Conservation (phyloP, 2,888 invertebrate species). For the Torymus aiolomorphi region DNA sequence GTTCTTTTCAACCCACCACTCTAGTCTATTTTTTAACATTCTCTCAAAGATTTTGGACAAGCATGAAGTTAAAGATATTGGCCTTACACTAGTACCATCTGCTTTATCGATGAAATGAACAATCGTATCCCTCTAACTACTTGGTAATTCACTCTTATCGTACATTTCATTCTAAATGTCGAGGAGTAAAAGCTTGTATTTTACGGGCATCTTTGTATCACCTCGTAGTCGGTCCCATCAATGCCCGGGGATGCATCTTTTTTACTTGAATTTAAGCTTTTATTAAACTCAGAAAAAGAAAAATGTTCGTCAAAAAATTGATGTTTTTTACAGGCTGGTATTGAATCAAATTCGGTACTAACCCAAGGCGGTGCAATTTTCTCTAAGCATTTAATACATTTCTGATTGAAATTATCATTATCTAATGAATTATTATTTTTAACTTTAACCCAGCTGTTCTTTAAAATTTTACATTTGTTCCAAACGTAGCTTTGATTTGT, state of each 20-base stretch:
- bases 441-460: slow-evolving; percentile 19
- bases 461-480: no score
- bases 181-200: slow-evolving; percentile 9
- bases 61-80: slow-evolving; percentile 48
- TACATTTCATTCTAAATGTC: slow-evolving; percentile 13
- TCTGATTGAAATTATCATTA: neutral
- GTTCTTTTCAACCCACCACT: no score
- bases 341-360: neutral
- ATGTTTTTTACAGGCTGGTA: neutral
- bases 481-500: slow-evolving; percentile 21
- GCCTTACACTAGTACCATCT: neutral
- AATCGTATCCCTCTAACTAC: neutral
- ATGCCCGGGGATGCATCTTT: neutral
- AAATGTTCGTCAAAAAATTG: neutral
- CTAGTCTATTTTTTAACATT: slow-evolving; percentile 54
- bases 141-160: neutral
- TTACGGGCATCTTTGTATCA: neutral
- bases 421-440: neutral
- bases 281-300: neutral
- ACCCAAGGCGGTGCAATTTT: slow-evolving; percentile 15
- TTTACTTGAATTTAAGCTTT: neutral
- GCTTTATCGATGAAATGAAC: slow-evolving; percentile 5
- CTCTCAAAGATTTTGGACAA: slow-evolving; percentile 54
- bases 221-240: neutral
- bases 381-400: neutral